Evolutionary conservation across 2,113 vertebrate species (phyloP).

Genomic region (Pseudopipra pipra): DNA sequence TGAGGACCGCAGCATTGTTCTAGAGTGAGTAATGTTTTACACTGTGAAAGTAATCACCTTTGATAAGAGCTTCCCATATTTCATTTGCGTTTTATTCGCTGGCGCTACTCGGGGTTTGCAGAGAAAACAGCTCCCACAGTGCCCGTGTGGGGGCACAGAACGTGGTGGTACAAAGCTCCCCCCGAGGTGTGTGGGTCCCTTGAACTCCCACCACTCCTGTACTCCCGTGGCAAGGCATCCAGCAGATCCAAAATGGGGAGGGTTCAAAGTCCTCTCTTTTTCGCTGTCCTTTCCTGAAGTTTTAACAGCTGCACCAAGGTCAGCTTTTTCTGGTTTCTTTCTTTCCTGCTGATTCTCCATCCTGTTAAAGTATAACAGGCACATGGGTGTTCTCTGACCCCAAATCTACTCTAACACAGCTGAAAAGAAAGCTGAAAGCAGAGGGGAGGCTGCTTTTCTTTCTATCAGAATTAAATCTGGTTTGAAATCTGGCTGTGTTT

Average conservation of each 20-base stretch:
- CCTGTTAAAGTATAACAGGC: not conserved
- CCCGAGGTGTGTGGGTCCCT: not conserved
- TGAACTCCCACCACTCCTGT: not conserved
- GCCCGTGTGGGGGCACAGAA: not conserved
- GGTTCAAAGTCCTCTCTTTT: slow-evolving; percentile 24
- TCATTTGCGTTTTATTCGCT: not conserved
- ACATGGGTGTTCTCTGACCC: slow-evolving; percentile 30
- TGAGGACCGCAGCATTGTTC: not conserved
- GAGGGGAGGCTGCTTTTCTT: not conserved
- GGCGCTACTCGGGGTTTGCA: not conserved
- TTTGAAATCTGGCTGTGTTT: slow-evolving; percentile 1
- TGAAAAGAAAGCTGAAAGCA: not conserved
- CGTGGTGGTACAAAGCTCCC: rapidly evolving
- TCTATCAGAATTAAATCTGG: not conserved
- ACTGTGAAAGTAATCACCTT: not conserved
- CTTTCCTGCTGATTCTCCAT: slow-evolving; percentile 27
- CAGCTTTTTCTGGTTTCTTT: slow-evolving; percentile 29
- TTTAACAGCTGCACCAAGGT: slow-evolving; percentile 18
- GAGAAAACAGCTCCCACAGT: not conserved
- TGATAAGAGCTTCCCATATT: slow-evolving; percentile 8
- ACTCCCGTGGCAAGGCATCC: not conserved
- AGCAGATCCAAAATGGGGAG: slow-evolving; percentile 3
- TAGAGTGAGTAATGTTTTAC: not conserved
- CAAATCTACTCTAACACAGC: not conserved
- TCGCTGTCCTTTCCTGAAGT: not conserved